Evolutionary conservation across 2,797 vertebrate species (phyloP), one percentile per base, ranked within the genome.

Genomic region (Sebastes matsubarae): DNA sequence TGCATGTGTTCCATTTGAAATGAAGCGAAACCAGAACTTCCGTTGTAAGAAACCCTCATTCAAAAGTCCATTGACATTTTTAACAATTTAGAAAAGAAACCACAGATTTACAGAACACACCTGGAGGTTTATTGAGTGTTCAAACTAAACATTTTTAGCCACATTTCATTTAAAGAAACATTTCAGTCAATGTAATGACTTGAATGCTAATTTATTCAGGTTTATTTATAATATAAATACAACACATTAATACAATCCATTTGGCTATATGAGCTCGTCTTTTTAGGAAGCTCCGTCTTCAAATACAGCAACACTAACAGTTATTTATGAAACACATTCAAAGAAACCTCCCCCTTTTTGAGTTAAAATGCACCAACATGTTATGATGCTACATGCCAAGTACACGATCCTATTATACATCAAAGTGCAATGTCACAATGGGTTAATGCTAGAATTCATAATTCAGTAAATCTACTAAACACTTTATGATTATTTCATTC

Each of bases 381-480:
- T 96, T 90, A 90, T 95, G 97, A 97, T 97, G 97, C 96, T 97
- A 98, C 98, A 99, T 99, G 98, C 98, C 96, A 96, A 97, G 97
- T 97, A 97, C 98, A 98, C 97, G 93, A 94, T 97, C 97, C 96
- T 97, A 97, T 97, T 97, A 97, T 97, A 99, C 97, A 97, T 96
- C 97, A 98, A 98, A 98, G 98, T 98, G 98, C 98, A 97, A 97
- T 94, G 96, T 97, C 97, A 99, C 97, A 95, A 99, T 97, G 96
- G 95, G 95, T 96, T 95, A 97, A 97, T 96, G 96, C 95, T 96
- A 96, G 93, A 92, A 84, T 87, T 91, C 79, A 90, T 88, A 91
- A 89, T 90, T 93, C 83, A 86, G 83, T 88, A 66, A 42, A 87
- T 92, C 91, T 93, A 94, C 88, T 78, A 87, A 92, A 92, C 88